Evolutionary conservation across 2,113 vertebrate species (phyloP), one percentile per base, ranked within the genome.

Genomic region (Naja naja): DNA sequence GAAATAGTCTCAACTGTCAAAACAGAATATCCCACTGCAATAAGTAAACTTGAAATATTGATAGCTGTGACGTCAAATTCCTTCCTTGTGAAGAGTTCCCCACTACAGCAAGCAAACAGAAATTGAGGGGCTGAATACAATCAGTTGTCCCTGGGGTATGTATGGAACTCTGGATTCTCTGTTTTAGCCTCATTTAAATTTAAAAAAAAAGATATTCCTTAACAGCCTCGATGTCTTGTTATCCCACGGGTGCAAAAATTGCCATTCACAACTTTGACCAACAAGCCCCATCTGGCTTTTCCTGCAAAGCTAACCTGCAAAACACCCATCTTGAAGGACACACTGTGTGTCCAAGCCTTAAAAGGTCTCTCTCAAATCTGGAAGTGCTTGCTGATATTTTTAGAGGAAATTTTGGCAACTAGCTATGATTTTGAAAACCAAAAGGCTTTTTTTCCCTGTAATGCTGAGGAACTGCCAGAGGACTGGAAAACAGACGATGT

Each of bases 1-100:
- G 91, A 94, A 90, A 39, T n/a, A 91, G 30, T 89, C 94, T 95
- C 95, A 96, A 95, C 86, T 96, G 94, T 95, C 95, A 96, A 95
- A 96, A 95, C 94, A 91, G 89, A 55, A 49, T 49, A 49, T 49
- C 47, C 47, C 47, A 93, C 95, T 96, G 95, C 93, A 96, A 96
- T 96, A 96, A 95, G 93, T 85, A 95, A 95, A 94, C 94, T 91
- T 97, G 94, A 97, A 97, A 97, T 96, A 97, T 96, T 97, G 96
- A 96, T 97, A 94, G 96, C 95, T 87, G 93, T 89, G 94, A 93
- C 95, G 94, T 94, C 89, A 87, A 93, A 94, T 95, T 93, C 91
- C 92, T 94, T 96, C 91, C 94, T 96, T 94, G 93, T 94, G 94
- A 96, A 96, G 94, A 94, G 93, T 96, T 94, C 94, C 92, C n/a